Percentiles rank a stretch among this genome's conserved stretches.
These are phyloP conservation scores for Gallinago media DNA, from an alignment of 2,113 vertebrate genomes.

Conservation along the genomic window DNA sequence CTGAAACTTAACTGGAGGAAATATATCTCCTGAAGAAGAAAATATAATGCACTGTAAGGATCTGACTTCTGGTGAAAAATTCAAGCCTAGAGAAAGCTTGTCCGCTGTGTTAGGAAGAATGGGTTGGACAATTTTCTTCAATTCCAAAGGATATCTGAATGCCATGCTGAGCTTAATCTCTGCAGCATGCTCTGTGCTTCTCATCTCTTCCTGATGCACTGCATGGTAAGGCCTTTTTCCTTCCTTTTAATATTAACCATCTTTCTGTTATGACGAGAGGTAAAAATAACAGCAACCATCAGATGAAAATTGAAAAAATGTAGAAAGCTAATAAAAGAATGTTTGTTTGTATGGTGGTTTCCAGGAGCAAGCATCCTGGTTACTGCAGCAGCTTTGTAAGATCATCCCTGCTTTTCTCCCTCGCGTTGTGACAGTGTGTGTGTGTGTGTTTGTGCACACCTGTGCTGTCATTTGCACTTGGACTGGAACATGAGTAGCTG, in stretches of 20 bases:
- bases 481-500: neutral
- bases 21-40: conserved; percentile 76
- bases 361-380: conserved; percentile 19
- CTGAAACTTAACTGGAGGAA: conserved; percentile 84
- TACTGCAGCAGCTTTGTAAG: conserved; percentile 55
- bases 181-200: conserved; percentile 88
- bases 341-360: neutral
- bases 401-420: conserved; percentile 22
- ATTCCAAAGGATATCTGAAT: conserved; percentile 74
- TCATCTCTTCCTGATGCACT: conserved; percentile 94
- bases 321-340: neutral
- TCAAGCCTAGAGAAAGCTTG: conserved; percentile 76
- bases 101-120: conserved; percentile 75
- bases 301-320: neutral
- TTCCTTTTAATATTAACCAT: conserved; percentile 33
- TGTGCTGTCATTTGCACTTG: neutral
- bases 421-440: neutral
- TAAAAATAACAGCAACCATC: neutral
- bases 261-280: neutral
- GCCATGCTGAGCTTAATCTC: conserved; percentile 78
- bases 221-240: conserved; percentile 86
- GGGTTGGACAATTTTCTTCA: conserved; percentile 75
- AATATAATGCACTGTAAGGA: conserved; percentile 74
- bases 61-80: conserved; percentile 77
- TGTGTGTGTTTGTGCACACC: neutral